Evolutionary conservation across 2,888 invertebrate genomes (phyloP).

Genomic region (Temnothorax ravouxi): DNA sequence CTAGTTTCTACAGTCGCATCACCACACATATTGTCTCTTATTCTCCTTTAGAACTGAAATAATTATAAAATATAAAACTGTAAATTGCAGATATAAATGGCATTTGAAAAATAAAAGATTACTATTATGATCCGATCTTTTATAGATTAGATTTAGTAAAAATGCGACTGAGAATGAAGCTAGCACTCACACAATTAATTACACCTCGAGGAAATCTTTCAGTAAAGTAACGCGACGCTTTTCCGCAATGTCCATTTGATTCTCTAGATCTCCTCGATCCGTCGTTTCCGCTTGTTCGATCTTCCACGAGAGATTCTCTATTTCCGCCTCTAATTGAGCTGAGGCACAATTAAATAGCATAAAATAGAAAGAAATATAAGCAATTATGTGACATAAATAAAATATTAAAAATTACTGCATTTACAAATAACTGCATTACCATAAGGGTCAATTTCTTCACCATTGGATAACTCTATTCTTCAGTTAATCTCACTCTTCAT

Average conservation of each 20-base stretch:
- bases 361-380: too few relatives aligned
- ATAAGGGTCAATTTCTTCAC: too few relatives aligned
- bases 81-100: neutral
- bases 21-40: neutral
- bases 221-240: constrained; percentile 98
- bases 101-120: constrained; percentile 19
- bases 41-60: neutral
- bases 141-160: neutral
- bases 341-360: too few relatives aligned
- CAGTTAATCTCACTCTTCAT: too few relatives aligned
- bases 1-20: neutral
- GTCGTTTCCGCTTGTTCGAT: too few relatives aligned
- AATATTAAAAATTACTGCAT: too few relatives aligned
- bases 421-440: too few relatives aligned
- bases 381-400: too few relatives aligned
- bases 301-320: too few relatives aligned
- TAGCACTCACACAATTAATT: constrained; percentile 56
- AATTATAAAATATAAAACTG: neutral
- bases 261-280: too few relatives aligned
- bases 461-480: too few relatives aligned
- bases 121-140: neutral
- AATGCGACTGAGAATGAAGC: neutral
- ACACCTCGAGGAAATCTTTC: constrained; percentile 95
- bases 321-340: too few relatives aligned
- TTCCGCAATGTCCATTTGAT: constrained; percentile 99